Evolutionary conservation across 2,888 invertebrate genomes (phyloP).

Genomic region (Tuberolachnus salignus): DNA sequence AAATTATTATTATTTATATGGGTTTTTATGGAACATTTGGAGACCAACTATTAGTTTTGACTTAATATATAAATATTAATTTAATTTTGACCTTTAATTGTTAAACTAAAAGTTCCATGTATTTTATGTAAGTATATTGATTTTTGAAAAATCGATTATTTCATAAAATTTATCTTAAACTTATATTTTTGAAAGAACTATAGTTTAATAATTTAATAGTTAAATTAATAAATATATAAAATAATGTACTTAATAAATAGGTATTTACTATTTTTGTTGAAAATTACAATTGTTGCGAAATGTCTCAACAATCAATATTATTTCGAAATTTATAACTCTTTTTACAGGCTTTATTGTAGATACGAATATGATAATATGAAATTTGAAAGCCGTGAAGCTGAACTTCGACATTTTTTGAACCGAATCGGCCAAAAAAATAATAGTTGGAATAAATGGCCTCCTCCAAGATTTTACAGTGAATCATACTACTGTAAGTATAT

Average conservation of each 20-base stretch:
- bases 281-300: not conserved
- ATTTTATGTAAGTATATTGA: too few relatives aligned
- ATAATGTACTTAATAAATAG: not conserved
- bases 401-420: conserved; percentile 44
- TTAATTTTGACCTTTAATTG: too few relatives aligned
- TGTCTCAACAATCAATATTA: not conserved
- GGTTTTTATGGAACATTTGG: too few relatives aligned
- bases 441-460: conserved; percentile 52
- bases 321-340: conserved; percentile 49
- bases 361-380: conserved; percentile 69
- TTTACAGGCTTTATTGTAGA: conserved; percentile 63
- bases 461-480: conserved; percentile 66
- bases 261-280: not conserved
- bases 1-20: too few relatives aligned
- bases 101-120: too few relatives aligned
- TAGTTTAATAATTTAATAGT: too few relatives aligned
- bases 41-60: too few relatives aligned
- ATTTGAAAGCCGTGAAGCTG: conserved; percentile 24
- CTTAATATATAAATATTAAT: too few relatives aligned
- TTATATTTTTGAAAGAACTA: too few relatives aligned
- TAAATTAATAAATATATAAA: too few relatives aligned
- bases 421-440: conserved; percentile 37
- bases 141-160: too few relatives aligned
- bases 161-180: too few relatives aligned
- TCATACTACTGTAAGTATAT: conserved; percentile 69